Conservation (phyloP, 2,888 invertebrate genomes). For the Cheilosia grossa region DNA sequence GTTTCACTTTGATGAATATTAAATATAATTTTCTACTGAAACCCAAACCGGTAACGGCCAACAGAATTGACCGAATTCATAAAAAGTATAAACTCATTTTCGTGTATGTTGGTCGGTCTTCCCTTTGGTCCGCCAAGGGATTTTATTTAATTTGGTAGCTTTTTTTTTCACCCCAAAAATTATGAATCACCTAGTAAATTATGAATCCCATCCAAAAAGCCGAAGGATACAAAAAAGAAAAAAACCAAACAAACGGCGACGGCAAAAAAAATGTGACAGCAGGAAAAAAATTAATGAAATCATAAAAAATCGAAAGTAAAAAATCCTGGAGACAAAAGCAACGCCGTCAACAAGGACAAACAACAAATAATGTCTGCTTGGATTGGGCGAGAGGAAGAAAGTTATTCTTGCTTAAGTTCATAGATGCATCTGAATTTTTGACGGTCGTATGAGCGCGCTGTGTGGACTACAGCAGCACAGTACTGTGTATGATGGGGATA, state of each 20-base stretch:
- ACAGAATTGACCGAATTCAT: constrained; percentile 35
- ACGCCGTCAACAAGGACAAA: constrained; percentile 54
- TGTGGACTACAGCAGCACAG: constrained; percentile 14
- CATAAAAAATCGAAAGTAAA: constrained; percentile 66
- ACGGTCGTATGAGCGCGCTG: not conserved
- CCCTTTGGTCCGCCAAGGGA: constrained; percentile 51
- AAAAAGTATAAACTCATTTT: constrained; percentile 56
- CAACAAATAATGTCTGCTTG: constrained; percentile 47
- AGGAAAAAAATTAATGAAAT: constrained; percentile 66
- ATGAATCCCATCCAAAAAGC: constrained; percentile 52
- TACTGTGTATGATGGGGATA: constrained; percentile 13
- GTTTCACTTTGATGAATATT: constrained; percentile 50
- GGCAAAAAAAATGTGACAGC: constrained; percentile 23
- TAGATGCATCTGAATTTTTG: constrained; percentile 51
- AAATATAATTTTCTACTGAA: constrained; percentile 48
- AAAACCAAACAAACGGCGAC: constrained; percentile 12
- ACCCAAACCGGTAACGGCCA: constrained; percentile 23
- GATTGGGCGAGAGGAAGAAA: constrained; percentile 45
- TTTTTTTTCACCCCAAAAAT: constrained; percentile 47
- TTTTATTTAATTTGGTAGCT: constrained; percentile 69
- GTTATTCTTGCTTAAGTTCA: constrained; percentile 37
- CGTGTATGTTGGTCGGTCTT: constrained; percentile 5
- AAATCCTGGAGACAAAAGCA: constrained; percentile 58
- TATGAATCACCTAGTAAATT: constrained; percentile 67
- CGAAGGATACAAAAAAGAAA: constrained; percentile 29